phyloP scores from a whole-genome alignment of 2,113 vertebrate species.

The Delphinus delphis region DNA sequence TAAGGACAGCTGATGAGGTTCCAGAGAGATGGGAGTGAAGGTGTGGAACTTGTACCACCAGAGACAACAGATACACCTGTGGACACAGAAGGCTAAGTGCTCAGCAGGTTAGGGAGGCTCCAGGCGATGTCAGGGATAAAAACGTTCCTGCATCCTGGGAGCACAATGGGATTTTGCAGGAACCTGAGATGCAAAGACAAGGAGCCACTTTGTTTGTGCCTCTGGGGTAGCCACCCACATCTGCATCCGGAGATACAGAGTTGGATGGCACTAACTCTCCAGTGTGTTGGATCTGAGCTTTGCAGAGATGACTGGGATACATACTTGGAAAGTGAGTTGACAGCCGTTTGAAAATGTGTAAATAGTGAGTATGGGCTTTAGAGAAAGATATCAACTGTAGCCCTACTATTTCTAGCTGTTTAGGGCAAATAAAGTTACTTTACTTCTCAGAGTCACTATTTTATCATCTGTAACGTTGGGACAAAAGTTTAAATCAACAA shows the following conservation, averaged over 20 bases:
- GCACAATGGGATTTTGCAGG: accelerated
- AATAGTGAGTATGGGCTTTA: neutral
- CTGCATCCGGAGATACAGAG: neutral
- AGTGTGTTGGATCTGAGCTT: neutral
- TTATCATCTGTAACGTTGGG: neutral
- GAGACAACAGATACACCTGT: neutral
- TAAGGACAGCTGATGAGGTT: neutral
- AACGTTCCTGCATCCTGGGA: accelerated
- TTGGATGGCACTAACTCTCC: neutral
- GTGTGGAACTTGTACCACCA: neutral
- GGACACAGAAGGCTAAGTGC: accelerated
- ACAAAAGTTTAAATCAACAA: neutral
- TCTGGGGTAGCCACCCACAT: too few species aligned
- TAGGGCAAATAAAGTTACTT: neutral
- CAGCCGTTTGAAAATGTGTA: neutral
- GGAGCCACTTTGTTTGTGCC: accelerated
- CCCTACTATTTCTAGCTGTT: neutral
- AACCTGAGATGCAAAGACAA: neutral
- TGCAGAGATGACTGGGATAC: neutral
- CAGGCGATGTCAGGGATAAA: neutral
- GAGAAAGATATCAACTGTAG: neutral
- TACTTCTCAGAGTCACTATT: neutral
- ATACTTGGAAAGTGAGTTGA: neutral
- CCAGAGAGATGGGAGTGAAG: neutral
- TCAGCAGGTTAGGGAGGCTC: neutral